These are phyloP conservation scores for Marmota flaviventris DNA, from an alignment of 2,113 vertebrate species.

Conservation along the genomic window DNA sequence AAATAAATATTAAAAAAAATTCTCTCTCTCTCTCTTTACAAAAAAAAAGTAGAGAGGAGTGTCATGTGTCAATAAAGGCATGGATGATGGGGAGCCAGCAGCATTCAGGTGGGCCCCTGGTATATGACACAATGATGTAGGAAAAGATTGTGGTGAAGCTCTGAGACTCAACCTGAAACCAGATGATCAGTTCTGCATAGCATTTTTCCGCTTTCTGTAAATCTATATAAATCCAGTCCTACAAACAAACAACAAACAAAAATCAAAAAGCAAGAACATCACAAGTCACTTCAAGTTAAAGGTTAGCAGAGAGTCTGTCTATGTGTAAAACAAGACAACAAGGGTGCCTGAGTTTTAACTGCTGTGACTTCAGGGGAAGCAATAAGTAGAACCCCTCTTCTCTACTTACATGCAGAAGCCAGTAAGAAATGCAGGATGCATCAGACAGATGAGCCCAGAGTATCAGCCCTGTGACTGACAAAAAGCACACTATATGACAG, in stretches of 20 bases:
- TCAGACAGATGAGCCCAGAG: neutral
- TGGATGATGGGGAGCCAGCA: neutral
- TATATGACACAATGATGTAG: neutral
- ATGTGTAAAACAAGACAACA: neutral
- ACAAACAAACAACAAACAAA: neutral
- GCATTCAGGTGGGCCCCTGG: neutral
- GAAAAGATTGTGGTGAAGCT: too few species aligned
- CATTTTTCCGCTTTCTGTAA: constrained; percentile 9
- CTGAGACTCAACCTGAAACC: neutral
- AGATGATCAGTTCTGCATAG: neutral
- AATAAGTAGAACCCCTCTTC: neutral
- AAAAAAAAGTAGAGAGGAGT: neutral
- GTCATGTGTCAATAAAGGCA: neutral
- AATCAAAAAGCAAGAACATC: neutral
- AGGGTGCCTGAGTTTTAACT: neutral
- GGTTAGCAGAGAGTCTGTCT: neutral
- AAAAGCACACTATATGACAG: neutral
- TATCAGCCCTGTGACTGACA: neutral
- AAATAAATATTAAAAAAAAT: too few species aligned
- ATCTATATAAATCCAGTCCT: neutral
- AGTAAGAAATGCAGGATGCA: neutral
- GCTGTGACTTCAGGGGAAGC: neutral
- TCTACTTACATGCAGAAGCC: neutral
- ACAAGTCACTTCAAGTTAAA: neutral
- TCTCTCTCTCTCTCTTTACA: too few species aligned